Base-by-base conservation (phyloP, 2,113 vertebrate species). In the Nesoenas mayeri region DNA sequence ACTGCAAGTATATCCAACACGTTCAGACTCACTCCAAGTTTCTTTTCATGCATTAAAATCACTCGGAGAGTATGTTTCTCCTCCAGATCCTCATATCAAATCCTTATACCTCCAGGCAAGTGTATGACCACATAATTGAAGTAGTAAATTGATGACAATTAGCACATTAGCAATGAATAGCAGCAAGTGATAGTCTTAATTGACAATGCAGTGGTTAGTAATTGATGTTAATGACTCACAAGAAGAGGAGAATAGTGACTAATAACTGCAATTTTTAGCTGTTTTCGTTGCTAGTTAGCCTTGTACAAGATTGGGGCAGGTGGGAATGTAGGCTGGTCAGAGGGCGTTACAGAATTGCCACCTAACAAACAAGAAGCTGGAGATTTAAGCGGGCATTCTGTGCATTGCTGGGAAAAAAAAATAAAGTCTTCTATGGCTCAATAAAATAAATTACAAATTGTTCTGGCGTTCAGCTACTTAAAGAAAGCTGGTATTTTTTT, bases 71-170 rank as follows among this genome's bases (percentile, higher is more conserved):
- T 10, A 6, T 22, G 31, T 21, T 78, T 87, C 69, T 79, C 85
- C 50, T 92, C 62, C 36, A n/a, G 20, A 81, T 73, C n/a, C 79
- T 80, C 57, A 64, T 73, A 54, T 79, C 71, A 81, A 78, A 88
- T 54, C 47, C 4, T 70, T 6, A 11, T 38, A 91, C 73, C 94
- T 93, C 74, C 31, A 96, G 90, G 95, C 94, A 74, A 96, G 47
- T 57, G 60, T 95, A 91, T 94, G 93, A 58, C 88, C 97, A 97
- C 64, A 24, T 87, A 96, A 97, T 93, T 97, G 94, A 75, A 91
- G 78, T 71, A 86, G 87, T 96, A 96, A 96, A 96, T 94, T 94
- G 93, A 94, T 93, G 90, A 89, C 96, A 97, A 92, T 97, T 95
- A 97, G 91, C 85, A 48, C 83, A 93, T 95, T 97, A 94, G 85